Evolutionary conservation across 2,113 vertebrate genomes (phyloP).

Genomic region (Lota lota): DNA sequence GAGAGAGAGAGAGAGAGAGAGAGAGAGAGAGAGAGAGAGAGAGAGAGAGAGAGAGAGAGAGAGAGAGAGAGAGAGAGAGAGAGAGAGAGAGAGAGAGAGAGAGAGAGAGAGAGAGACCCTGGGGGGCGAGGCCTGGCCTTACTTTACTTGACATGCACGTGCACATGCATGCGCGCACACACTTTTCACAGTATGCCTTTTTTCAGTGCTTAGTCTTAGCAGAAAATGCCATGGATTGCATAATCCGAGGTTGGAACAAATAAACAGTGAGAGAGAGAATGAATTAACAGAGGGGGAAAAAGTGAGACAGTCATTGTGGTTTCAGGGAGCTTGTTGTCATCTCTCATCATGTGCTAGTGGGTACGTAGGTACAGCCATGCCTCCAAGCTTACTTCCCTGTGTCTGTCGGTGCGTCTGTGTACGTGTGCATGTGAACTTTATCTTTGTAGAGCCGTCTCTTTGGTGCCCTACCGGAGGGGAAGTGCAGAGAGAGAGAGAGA

Average conservation of each 20-base stretch:
- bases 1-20: no score
- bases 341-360: constrained; percentile 23
- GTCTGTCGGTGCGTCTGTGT: not conserved
- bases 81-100: no score
- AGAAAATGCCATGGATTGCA: constrained; percentile 55
- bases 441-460: not conserved
- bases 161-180: constrained; percentile 9
- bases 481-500: no score
- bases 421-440: constrained; percentile 1
- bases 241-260: constrained; percentile 46
- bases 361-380: constrained; percentile 26
- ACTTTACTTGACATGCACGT: constrained; percentile 37
- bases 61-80: no score
- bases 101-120: not conserved
- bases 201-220: constrained; percentile 20
- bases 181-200: constrained; percentile 17
- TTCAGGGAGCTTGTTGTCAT: constrained; percentile 18
- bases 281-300: not conserved
- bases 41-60: no score
- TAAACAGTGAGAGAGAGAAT: constrained; percentile 29
- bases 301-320: constrained; percentile 11
- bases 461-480: not conserved
- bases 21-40: no score
- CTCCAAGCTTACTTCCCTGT: constrained; percentile 12
- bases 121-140: constrained; percentile 48